Evolutionary conservation across 1,140 invertebrate species (phyloP).

Genomic region (Thaumatotibia leucotreta): DNA sequence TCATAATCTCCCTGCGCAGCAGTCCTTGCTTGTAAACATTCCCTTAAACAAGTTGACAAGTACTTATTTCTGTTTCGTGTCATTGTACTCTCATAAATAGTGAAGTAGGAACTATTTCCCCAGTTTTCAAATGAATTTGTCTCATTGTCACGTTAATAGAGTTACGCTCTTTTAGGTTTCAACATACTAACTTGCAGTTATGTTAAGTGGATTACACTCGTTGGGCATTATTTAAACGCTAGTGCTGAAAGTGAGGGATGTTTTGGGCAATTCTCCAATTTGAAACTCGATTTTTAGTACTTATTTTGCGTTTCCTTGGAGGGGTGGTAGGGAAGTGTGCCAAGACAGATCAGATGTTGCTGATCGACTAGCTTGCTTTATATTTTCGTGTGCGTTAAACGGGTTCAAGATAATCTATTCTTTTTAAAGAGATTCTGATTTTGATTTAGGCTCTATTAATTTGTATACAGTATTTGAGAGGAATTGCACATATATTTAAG

Average conservation of each 20-base stretch:
- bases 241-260: constrained; percentile 3
- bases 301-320: not conserved
- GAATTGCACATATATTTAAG: too few relatives aligned
- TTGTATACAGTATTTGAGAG: too few relatives aligned
- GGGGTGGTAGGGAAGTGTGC: not conserved
- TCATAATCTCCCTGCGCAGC: not conserved
- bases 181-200: not conserved
- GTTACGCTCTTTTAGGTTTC: not conserved
- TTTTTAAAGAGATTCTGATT: too few relatives aligned
- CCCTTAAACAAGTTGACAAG: not conserved
- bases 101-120: not conserved
- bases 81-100: constrained; percentile 3
- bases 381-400: not conserved
- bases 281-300: not conserved
- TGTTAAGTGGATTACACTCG: constrained; percentile 11
- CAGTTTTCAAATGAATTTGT: not conserved
- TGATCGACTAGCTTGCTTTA: not conserved
- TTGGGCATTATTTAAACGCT: not conserved
- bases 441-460: too few relatives aligned
- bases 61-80: not conserved
- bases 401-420: too few relatives aligned
- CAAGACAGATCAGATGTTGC: not conserved
- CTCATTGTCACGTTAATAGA: not conserved
- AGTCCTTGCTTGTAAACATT: not conserved
- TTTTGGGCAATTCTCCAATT: constrained; percentile 9